Evolutionary conservation across 2,113 vertebrate genomes (phyloP).

Genomic region (human): GRCh38 chr11:39710501-39711000

Average conservation of each 20-base stretch:
- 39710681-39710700: not conserved
- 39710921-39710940: not conserved
- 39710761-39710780: not conserved
- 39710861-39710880: not conserved
- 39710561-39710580: not conserved
- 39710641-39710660: not conserved
- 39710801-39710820: not conserved
- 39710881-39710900: not conserved
- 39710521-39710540: not conserved
- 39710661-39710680: not conserved
- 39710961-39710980: not conserved
- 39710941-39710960: not conserved
- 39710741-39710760: not conserved
- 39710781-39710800: not conserved
- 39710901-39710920: not conserved
- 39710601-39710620: not conserved
- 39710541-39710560: not conserved
- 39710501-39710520: not conserved
- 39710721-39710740: not conserved
- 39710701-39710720: not conserved
- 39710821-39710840: not conserved
- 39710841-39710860: not conserved
- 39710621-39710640: not conserved
- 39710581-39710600: not conserved
- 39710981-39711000: not conserved